A percentile compares a stretch with the other conserved stretches of the same genome.
These are phyloP conservation scores for Cranoglanis bouderius DNA, from an alignment of 2,113 vertebrate genomes.

Conservation along the genomic window DNA sequence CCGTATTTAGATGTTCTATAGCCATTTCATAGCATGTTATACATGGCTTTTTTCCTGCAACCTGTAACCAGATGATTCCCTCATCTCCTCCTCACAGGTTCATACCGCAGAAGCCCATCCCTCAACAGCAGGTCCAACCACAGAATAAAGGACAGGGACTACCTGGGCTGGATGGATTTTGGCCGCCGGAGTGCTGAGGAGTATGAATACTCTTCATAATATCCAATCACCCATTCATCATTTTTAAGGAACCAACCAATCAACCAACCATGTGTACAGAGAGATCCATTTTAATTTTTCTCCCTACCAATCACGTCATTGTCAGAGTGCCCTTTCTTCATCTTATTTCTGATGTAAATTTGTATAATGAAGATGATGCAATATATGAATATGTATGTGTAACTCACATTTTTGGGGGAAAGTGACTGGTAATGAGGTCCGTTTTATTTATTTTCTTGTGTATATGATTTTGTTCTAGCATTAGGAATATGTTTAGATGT, in stretches of 20 bases:
- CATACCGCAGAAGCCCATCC: constrained; percentile 68
- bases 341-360: constrained; percentile 70
- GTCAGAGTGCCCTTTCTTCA: constrained; percentile 65
- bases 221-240: constrained; percentile 29
- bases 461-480: constrained; percentile 24
- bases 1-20: not conserved
- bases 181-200: constrained; percentile 92
- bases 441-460: constrained; percentile 52
- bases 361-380: constrained; percentile 70
- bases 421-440: constrained; percentile 55
- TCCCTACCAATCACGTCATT: constrained; percentile 63
- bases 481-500: constrained; percentile 38
- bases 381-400: constrained; percentile 52
- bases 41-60: not conserved
- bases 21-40: too few species aligned
- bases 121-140: constrained; percentile 82
- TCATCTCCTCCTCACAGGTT: constrained; percentile 1
- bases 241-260: constrained; percentile 27
- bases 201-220: constrained; percentile 87
- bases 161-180: constrained; percentile 98
- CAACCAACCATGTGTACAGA: constrained; percentile 62
- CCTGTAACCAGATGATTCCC: not conserved
- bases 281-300: constrained; percentile 50
- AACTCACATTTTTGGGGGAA: constrained; percentile 56
- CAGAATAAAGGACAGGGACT: constrained; percentile 95